A percentile compares a stretch with the other conserved stretches of the same genome.
phyloP scores from a whole-genome alignment of 2,888 invertebrate species.

The Cephus pulcher region DNA sequence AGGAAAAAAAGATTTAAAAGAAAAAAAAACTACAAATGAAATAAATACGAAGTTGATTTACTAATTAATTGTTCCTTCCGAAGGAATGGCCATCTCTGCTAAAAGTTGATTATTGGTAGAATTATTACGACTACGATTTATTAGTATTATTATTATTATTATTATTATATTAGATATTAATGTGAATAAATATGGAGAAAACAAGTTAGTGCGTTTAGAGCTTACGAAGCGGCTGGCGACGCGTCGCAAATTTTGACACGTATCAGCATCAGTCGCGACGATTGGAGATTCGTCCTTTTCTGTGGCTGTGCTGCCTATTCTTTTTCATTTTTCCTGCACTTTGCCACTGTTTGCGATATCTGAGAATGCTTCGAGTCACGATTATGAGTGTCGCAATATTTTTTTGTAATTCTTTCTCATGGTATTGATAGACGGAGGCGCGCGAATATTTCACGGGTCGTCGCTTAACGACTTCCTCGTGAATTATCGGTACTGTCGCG shows the following conservation, averaged over 20 bases:
- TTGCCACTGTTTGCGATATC: neutral
- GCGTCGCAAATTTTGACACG: constrained; percentile 17
- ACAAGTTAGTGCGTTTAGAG: constrained; percentile 33
- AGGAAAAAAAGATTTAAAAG: constrained; percentile 41
- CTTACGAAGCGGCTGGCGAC: constrained; percentile 15
- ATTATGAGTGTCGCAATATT: neutral
- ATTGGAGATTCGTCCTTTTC: too few species aligned
- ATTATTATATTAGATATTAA: constrained; percentile 35
- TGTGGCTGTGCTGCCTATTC: too few species aligned
- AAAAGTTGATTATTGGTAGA: constrained; percentile 53
- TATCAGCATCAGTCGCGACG: too few species aligned
- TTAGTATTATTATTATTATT: constrained; percentile 29
- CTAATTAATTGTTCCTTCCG: constrained; percentile 43
- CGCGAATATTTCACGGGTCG: neutral
- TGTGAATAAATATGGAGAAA: constrained; percentile 41
- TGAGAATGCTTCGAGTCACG: neutral
- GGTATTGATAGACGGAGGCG: neutral
- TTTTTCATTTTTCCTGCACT: neutral
- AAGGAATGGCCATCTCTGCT: constrained; percentile 47
- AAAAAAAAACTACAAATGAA: constrained; percentile 43
- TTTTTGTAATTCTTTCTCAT: neutral
- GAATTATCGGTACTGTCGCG: neutral
- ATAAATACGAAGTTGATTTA: constrained; percentile 44
- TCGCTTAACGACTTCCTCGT: neutral
- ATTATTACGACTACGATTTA: constrained; percentile 23